Percentiles rank a stretch among this genome's conserved stretches.
Conservation (phyloP, 2,797 vertebrate genomes). For the Jordanella pulchra region DNA sequence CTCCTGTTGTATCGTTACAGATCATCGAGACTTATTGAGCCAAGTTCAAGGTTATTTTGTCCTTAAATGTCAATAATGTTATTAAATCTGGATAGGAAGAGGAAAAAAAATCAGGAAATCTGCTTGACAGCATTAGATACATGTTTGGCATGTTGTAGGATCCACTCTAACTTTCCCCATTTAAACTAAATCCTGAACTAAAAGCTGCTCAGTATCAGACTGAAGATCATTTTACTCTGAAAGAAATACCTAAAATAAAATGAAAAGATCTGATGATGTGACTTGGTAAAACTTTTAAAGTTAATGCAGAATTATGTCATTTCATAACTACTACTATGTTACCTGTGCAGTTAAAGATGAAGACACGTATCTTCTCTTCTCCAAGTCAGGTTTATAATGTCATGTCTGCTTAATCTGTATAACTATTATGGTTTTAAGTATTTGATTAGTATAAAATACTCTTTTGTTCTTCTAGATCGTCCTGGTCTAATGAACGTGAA, state of each 20-base stretch:
- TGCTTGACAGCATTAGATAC: background rate
- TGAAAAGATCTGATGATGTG: background rate
- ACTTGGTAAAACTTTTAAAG: background rate
- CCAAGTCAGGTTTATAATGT: background rate
- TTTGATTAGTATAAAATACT: constrained; percentile 5
- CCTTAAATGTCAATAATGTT: background rate
- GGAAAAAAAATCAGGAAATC: background rate
- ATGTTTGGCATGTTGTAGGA: background rate
- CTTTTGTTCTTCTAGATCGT: constrained; percentile 82
- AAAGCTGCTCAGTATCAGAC: background rate
- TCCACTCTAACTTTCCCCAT: background rate
- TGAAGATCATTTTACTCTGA: background rate
- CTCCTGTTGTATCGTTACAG: background rate
- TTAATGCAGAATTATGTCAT: background rate
- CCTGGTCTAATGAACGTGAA: constrained; percentile 95
- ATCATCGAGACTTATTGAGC: background rate
- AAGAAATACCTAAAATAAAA: background rate
- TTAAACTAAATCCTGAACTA: background rate
- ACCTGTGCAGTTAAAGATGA: background rate
- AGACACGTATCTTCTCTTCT: background rate
- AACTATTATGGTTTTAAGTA: background rate
- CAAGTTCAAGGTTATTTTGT: background rate
- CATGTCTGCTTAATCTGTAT: background rate
- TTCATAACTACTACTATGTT: background rate
- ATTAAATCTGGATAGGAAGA: too few relatives aligned